A percentile compares a stretch with the other conserved stretches of the same genome.
phyloP scores from a whole-genome alignment of 1,140 invertebrate species.

The Brachionus koreanus region DNA sequence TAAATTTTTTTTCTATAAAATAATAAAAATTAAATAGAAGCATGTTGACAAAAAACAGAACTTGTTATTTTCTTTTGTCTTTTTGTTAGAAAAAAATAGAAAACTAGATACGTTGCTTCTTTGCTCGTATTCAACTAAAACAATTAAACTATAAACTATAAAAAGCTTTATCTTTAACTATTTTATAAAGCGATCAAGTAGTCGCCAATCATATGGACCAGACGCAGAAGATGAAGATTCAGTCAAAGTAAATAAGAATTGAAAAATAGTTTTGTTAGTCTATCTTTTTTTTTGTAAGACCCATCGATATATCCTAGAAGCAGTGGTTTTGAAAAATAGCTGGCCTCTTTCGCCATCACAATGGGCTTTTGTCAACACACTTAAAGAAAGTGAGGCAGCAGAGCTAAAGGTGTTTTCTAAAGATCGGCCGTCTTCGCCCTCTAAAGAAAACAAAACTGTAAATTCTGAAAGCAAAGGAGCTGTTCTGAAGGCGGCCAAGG shows the following conservation, averaged over 20 bases:
- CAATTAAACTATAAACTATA: too few relatives aligned
- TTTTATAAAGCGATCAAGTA: slow-evolving; percentile 12
- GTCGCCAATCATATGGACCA: not conserved
- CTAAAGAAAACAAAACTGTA: slow-evolving; percentile 17
- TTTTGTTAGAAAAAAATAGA: too few relatives aligned
- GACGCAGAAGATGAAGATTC: slow-evolving; percentile 7
- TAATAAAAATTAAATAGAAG: too few relatives aligned
- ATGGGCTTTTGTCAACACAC: slow-evolving; percentile 56
- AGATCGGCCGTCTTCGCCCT: not conserved
- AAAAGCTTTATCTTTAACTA: not conserved
- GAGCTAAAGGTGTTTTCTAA: slow-evolving; percentile 51
- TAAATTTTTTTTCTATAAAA: too few relatives aligned
- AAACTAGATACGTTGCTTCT: too few relatives aligned
- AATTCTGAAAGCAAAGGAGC: slow-evolving; percentile 47
- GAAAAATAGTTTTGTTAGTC: not conserved
- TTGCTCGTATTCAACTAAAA: too few relatives aligned
- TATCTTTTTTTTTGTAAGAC: slow-evolving; percentile 47
- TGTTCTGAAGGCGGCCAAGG: slow-evolving; percentile 45
- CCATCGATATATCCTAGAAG: slow-evolving; percentile 58
- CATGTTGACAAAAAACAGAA: too few relatives aligned
- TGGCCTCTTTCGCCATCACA: slow-evolving; percentile 56
- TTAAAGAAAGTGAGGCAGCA: slow-evolving; percentile 57
- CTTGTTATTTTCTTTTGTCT: too few relatives aligned
- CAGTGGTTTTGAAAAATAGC: slow-evolving; percentile 53
- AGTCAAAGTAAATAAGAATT: not conserved